Evolutionary conservation across 2,797 vertebrate genomes (phyloP), one percentile per base, ranked within the genome.

Genomic region (Phylloscopus collybita): DNA sequence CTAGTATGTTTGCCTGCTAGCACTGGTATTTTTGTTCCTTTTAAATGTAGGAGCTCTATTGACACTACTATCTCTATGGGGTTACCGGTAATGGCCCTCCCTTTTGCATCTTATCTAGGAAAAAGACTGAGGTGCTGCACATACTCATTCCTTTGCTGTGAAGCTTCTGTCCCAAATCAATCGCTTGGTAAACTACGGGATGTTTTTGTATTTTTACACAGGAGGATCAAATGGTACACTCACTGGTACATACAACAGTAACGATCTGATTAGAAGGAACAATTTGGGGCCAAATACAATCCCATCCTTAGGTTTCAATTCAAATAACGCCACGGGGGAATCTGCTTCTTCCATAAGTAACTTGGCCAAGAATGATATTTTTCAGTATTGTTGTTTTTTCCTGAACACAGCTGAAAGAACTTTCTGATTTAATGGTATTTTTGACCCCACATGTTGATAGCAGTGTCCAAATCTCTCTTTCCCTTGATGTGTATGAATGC

Each of bases 191-290:
- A 97, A 97, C 72, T 83, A 96, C 79, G 93, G 88, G 96, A 97
- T 95, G 92, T 97, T 97, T 96, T 96, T 97, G 88, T 96, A 94
- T 94, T 97, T 98, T 97, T 95, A 97, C 96, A 97, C 91, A 96
- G 94, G 96, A 92, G 83, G 82, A 94, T 96, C 92, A 82, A 92
- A 92, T 92, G 88, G 97, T 29, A 95, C 65, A 59, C 67, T 95
- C 83, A 79, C 45, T 34, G 74, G 87, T 91, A 90, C 75, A 18
- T 67, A 75, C 16, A 66, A 92, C 2, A 12, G 29, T 45, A 95
- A 97, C 6, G 49, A 95, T 61, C 66, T n/a, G 73, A 96, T 88
- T 86, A 89, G 85, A 95, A 87, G 70, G 94, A 96, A 96, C 57
- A 85, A 74, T 90, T 76, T 88, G 87, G 64, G 88, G 88, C 88